Evolutionary conservation across 2,888 invertebrate genomes (phyloP).

Genomic region (Maniola hyperantus): DNA sequence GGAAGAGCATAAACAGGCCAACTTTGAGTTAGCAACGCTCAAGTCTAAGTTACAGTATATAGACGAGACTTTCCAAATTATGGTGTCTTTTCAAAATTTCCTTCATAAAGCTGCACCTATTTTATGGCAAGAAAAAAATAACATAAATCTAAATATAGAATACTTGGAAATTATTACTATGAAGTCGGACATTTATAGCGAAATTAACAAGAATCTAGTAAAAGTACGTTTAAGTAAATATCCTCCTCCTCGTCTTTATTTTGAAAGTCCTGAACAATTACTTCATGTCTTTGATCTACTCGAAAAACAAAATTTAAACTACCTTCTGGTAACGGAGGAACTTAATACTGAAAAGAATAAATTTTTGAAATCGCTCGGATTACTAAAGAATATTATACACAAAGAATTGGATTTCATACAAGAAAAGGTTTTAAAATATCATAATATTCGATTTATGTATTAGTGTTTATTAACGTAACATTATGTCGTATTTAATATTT

Average conservation of each 20-base stretch:
- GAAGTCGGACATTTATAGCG: slow-evolving; percentile 61
- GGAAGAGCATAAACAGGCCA: slow-evolving; percentile 68
- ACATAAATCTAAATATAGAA: slow-evolving; percentile 54
- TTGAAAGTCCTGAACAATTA: slow-evolving; percentile 66
- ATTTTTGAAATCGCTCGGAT: slow-evolving; percentile 61
- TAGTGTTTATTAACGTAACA: neutral
- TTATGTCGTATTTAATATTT: neutral
- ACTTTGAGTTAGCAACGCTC: slow-evolving; percentile 67
- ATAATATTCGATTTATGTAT: neutral
- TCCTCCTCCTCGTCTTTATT: slow-evolving; percentile 65
- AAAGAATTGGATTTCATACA: slow-evolving; percentile 63
- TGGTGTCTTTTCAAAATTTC: slow-evolving; percentile 72
- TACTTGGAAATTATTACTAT: slow-evolving; percentile 59
- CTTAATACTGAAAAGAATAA: slow-evolving; percentile 66
- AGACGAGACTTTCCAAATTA: slow-evolving; percentile 68
- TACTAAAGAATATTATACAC: slow-evolving; percentile 55
- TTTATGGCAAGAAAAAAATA: slow-evolving; percentile 67
- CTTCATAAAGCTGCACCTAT: slow-evolving; percentile 69
- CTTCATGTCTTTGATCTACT: slow-evolving; percentile 60
- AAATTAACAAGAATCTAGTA: slow-evolving; percentile 54
- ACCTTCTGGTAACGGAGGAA: slow-evolving; percentile 71
- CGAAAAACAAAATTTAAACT: slow-evolving; percentile 75
- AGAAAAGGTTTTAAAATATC: slow-evolving; percentile 54
- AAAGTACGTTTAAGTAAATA: slow-evolving; percentile 54
- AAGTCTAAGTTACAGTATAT: slow-evolving; percentile 74